Conservation (phyloP, 2,113 vertebrate genomes). For the Microtus pennsylvanicus region DNA sequence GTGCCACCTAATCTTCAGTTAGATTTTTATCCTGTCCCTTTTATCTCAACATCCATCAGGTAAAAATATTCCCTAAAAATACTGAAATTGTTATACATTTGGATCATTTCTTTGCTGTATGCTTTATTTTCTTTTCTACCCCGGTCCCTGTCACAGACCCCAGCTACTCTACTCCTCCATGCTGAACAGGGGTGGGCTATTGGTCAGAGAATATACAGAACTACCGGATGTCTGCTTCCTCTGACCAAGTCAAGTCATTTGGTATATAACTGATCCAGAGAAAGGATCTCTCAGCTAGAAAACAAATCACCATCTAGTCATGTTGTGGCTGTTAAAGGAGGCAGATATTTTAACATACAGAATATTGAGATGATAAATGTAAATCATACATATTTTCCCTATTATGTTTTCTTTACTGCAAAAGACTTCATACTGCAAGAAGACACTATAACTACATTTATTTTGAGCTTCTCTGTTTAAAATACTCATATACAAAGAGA, state of each 20-base stretch:
- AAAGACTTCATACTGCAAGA: background rate
- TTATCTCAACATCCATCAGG: background rate
- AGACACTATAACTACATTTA: conserved; percentile 13
- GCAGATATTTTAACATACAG: background rate
- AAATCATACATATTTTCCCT: background rate
- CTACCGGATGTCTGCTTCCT: background rate
- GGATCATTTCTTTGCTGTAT: background rate
- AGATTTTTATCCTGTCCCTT: background rate
- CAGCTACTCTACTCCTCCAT: background rate
- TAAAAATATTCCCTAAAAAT: background rate
- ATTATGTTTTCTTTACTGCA: background rate
- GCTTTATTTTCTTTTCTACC: too few species aligned
- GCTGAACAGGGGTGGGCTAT: rapidly evolving
- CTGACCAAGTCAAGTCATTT: background rate
- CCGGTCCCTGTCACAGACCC: background rate
- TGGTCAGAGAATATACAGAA: background rate
- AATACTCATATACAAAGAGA: background rate
- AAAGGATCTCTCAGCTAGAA: background rate
- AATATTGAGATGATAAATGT: background rate
- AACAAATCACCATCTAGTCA: background rate
- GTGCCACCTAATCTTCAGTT: background rate
- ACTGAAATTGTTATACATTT: background rate
- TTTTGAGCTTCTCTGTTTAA: background rate
- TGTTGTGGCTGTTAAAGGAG: background rate
- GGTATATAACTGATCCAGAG: background rate